Evolutionary conservation across 2,888 invertebrate species (phyloP), one percentile per base, ranked within the genome.

Genomic region (Syrphus vitripennis): DNA sequence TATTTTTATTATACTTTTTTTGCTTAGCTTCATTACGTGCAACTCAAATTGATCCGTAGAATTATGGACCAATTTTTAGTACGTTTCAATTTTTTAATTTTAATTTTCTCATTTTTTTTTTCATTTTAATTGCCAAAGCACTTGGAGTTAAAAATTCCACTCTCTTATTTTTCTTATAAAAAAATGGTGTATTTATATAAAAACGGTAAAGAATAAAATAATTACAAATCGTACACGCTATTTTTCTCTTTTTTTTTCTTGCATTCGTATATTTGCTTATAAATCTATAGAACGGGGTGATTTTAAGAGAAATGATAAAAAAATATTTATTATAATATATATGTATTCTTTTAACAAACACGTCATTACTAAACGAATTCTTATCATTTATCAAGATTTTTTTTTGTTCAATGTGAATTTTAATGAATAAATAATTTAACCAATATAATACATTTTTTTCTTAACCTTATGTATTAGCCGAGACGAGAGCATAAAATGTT

Each of bases 371-470:
- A 74, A 69, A 75, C 55, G 50, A 81, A 69, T 63, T 69, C 34
- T 69, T 69, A 40, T 37, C 34, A 50, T 24, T 67, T 72, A 63
- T 74, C 69, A 71, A 74, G 48, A 57, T 69, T 61, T 72, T 61
- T 75, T 67, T 61, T 72, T 61, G 70, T 67, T 57, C 45, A 65
- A 53, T 74, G 72, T 65, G 72, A 82, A 63, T 74, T 74, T 63
- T 34, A 71, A 84, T 82, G 84, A 86, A 82, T 86, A 86, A 86
- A 86, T 86, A 86, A 82, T 82, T 86, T 86, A 86, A 82, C 70
- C 71, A 72, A 86, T 82, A 82, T 82, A 86, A 86, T 86, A 86
- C 82, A 84, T 74, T 86, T 84, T 77, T 63, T 40, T 74, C 77
- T 77, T 77, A 86, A 77, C 69, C 55, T 77, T 83, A 80, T 83